Percentiles rank a stretch among this genome's conserved stretches.
Conservation (phyloP, 2,113 vertebrate species). For the Strix uralensis region DNA sequence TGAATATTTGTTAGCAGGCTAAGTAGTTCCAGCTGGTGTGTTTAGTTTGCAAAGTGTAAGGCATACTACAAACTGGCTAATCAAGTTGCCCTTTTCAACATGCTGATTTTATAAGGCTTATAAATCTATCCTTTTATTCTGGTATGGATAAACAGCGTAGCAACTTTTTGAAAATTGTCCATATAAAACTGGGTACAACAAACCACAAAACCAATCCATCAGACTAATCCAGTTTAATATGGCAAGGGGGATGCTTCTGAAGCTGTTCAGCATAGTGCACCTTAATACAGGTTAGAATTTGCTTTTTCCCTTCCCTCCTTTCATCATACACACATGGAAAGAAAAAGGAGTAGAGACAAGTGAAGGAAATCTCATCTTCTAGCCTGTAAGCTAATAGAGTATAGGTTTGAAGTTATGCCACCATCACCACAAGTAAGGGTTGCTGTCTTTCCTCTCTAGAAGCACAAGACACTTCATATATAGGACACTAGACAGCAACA, state of each 20-base stretch:
- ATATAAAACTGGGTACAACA: not conserved
- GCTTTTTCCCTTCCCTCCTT: not conserved
- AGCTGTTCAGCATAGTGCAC: not conserved
- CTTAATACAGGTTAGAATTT: not conserved
- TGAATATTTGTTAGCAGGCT: conserved; percentile 22
- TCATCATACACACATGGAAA: not conserved
- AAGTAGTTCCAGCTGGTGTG: conserved; percentile 29
- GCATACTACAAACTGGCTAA: not conserved
- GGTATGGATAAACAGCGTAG: not conserved
- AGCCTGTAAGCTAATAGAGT: not conserved
- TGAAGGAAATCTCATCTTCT: not conserved
- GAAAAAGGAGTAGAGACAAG: not conserved
- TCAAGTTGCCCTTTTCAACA: conserved; percentile 29
- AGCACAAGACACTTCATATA: not conserved
- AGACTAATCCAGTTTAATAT: not conserved
- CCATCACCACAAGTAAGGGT: not conserved
- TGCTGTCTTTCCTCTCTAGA: not conserved
- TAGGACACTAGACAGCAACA: not conserved
- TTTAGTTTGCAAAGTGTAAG: conserved; percentile 18
- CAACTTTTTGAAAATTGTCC: not conserved
- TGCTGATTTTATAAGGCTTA: not conserved
- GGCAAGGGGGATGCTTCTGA: not conserved
- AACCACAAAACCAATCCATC: not conserved
- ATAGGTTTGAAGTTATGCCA: not conserved
- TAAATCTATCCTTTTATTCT: not conserved